These are phyloP conservation scores for Nudaria mundana DNA, from an alignment of 2,888 invertebrate genomes.

Conservation along the genomic window DNA sequence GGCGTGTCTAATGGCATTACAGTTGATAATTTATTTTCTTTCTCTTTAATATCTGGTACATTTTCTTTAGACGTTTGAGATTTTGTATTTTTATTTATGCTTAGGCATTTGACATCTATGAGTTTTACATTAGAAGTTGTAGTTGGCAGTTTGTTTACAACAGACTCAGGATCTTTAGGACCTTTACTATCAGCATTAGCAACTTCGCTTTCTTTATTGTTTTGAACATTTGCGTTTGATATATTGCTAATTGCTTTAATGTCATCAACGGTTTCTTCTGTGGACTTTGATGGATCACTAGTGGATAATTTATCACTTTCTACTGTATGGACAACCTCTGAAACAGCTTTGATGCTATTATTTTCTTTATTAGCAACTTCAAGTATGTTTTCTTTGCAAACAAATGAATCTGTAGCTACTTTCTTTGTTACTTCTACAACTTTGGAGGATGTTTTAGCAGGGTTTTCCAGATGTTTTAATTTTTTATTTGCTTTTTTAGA, in stretches of 20 bases:
- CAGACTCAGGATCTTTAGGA: conserved; percentile 13
- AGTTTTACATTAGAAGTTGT: conserved; percentile 17
- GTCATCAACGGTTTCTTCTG: conserved; percentile 1
- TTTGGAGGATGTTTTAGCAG: conserved; percentile 17
- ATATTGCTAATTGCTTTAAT: conserved; percentile 12
- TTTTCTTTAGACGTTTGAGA: conserved; percentile 31
- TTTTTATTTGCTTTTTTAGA: conserved; percentile 41
- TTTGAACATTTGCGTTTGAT: conserved; percentile 17
- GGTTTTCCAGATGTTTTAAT: conserved; percentile 24
- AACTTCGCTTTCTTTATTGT: conserved; percentile 17
- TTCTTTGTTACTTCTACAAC: conserved; percentile 12
- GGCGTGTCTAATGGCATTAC: conserved; percentile 58
- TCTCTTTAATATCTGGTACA: conserved; percentile 47
- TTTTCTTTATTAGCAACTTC: conserved; percentile 7
- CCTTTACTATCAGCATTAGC: conserved; percentile 12
- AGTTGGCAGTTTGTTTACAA: conserved; percentile 8
- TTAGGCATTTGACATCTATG: conserved; percentile 19
- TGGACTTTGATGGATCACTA: not conserved
- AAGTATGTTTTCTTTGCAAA: conserved; percentile 9
- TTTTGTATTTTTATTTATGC: conserved; percentile 37
- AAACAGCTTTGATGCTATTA: not conserved
- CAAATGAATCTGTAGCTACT: not conserved
- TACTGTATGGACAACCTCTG: not conserved
- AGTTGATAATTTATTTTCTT: conserved; percentile 60
- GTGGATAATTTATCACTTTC: not conserved